These are phyloP conservation scores for Sialis fuliginosa DNA, from an alignment of 2,888 invertebrate species.

Conservation along the genomic window DNA sequence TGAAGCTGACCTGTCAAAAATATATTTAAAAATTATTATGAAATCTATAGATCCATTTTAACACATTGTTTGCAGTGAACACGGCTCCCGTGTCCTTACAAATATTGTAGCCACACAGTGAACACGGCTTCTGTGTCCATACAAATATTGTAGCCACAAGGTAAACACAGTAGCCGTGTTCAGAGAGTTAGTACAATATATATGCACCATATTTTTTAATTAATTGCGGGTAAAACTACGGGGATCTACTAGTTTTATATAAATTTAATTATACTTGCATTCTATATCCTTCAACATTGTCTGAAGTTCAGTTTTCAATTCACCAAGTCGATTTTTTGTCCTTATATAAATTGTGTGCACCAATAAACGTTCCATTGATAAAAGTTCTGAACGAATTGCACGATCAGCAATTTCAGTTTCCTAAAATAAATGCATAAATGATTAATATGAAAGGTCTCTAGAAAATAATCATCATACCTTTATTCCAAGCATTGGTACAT, in stretches of 20 bases:
- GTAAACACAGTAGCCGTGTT: too few relatives aligned
- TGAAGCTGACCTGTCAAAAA: constrained; percentile 52
- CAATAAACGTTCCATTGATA: constrained; percentile 88
- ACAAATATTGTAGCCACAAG: too few relatives aligned
- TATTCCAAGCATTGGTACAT: constrained; percentile 48
- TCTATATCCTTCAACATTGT: constrained; percentile 52
- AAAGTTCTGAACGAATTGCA: constrained; percentile 71
- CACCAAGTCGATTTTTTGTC: constrained; percentile 64
- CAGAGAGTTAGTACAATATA: too few relatives aligned
- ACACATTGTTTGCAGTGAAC: too few relatives aligned
- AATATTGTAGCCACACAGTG: too few relatives aligned
- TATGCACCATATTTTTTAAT: too few relatives aligned
- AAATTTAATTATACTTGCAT: constrained; percentile 29
- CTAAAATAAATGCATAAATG: constrained; percentile 15
- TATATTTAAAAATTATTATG: neutral
- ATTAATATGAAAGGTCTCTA: constrained; percentile 5
- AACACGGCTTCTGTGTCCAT: too few relatives aligned
- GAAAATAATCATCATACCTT: constrained; percentile 26
- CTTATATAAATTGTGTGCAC: constrained; percentile 92
- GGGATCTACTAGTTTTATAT: too few relatives aligned
- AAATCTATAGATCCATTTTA: constrained; percentile 5
- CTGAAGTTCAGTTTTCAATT: constrained; percentile 61
- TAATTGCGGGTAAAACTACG: neutral
- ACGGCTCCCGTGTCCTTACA: too few relatives aligned
- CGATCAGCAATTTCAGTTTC: constrained; percentile 52